Conservation (phyloP, 2,888 invertebrate genomes). For the Cyclophora punctaria region DNA sequence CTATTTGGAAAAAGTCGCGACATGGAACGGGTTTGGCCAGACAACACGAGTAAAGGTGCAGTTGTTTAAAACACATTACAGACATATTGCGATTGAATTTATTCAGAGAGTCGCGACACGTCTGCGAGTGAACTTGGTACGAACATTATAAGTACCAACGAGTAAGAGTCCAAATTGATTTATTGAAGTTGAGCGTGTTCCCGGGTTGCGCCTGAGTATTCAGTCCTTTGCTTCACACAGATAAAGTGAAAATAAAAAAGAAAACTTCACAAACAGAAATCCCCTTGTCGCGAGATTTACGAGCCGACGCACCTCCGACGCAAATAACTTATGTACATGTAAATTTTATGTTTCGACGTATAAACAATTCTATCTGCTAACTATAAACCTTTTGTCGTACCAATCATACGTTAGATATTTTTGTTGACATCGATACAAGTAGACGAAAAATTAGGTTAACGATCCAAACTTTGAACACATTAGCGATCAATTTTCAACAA, state of each 20-base stretch:
- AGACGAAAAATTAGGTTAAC: slow-evolving; percentile 41
- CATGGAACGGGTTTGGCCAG: too few species aligned
- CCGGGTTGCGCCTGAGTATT: slow-evolving; percentile 69
- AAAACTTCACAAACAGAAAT: slow-evolving; percentile 72
- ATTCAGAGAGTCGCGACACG: slow-evolving; percentile 54
- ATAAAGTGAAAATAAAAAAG: slow-evolving; percentile 73
- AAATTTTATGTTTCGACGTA: slow-evolving; percentile 61
- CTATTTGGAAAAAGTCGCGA: not conserved
- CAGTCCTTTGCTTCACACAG: slow-evolving; percentile 66
- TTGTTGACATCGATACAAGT: slow-evolving; percentile 5
- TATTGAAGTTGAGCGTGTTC: slow-evolving; percentile 71
- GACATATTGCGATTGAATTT: slow-evolving; percentile 33
- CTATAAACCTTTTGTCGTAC: slow-evolving; percentile 11
- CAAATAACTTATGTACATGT: slow-evolving; percentile 65
- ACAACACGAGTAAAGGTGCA: slow-evolving; percentile 1
- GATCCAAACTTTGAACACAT: slow-evolving; percentile 58
- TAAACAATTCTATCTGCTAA: slow-evolving; percentile 29
- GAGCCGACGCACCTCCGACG: slow-evolving; percentile 65
- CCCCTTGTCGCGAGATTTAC: slow-evolving; percentile 73
- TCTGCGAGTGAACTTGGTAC: slow-evolving; percentile 44
- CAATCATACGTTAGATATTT: slow-evolving; percentile 3
- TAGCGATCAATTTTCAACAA: slow-evolving; percentile 65
- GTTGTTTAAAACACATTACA: slow-evolving; percentile 12
- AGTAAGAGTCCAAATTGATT: slow-evolving; percentile 73
- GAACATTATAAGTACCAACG: slow-evolving; percentile 58